Conservation (phyloP, 2,888 invertebrate species). For the Cancer borealis region DNA sequence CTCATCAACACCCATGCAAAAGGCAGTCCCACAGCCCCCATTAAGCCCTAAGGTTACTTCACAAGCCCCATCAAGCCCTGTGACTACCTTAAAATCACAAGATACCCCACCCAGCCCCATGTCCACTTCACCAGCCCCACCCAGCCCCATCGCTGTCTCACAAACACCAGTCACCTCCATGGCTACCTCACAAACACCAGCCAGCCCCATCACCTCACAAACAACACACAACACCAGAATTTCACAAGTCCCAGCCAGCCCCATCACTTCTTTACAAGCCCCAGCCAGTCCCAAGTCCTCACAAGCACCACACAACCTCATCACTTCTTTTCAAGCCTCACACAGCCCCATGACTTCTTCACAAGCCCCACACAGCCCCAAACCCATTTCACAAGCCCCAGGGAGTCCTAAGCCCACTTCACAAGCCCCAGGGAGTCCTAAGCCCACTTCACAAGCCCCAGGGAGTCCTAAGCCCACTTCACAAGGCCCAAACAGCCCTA, state of each 20-base stretch:
- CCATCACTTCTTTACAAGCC: background rate
- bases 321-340: too few relatives aligned
- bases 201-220: background rate
- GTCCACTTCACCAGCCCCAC: background rate
- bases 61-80: too few relatives aligned
- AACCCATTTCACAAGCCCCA: too few relatives aligned
- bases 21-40: background rate
- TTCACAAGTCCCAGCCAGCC: background rate
- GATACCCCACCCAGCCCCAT: too few relatives aligned
- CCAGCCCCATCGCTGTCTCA: background rate
- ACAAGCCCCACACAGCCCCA: too few relatives aligned
- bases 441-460: background rate
- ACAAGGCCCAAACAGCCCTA: background rate
- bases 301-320: too few relatives aligned
- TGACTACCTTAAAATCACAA: too few relatives aligned
- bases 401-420: background rate
- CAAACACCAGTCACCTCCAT: background rate
- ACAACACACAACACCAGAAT: background rate
- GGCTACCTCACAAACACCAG: background rate
- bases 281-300: background rate
- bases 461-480: background rate
- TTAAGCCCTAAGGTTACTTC: background rate
- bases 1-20: background rate
- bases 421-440: background rate
- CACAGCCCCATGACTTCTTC: too few relatives aligned